Evolutionary conservation across 2,888 invertebrate genomes (phyloP).

Genomic region (Boloria euphrosyne): DNA sequence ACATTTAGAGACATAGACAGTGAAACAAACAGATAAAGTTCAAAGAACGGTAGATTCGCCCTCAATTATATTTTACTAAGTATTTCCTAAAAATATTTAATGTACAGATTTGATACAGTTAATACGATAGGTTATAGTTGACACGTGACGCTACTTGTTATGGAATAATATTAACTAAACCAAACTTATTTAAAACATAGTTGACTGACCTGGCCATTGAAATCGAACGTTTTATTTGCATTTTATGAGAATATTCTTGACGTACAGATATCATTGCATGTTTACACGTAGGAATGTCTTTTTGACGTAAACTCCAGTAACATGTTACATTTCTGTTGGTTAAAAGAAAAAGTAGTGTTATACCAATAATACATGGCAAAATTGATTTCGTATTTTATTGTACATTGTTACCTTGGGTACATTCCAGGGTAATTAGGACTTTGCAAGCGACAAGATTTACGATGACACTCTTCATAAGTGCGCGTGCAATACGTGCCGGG

Average conservation of each 20-base stretch:
- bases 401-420: constrained; percentile 80
- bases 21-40: no score
- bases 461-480: constrained; percentile 92
- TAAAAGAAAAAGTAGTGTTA: neutral
- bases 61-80: no score
- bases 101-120: no score
- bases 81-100: no score
- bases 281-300: constrained; percentile 93
- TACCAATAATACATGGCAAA: neutral
- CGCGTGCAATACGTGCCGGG: constrained; percentile 92
- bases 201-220: constrained; percentile 83
- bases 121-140: no score
- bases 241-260: constrained; percentile 88
- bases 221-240: constrained; percentile 86
- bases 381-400: neutral
- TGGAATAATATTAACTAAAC: no score
- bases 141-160: no score
- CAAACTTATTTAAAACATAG: neutral
- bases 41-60: no score
- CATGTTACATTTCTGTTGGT: constrained; percentile 91
- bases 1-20: no score
- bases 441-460: constrained; percentile 92
- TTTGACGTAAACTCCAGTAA: constrained; percentile 92
- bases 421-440: constrained; percentile 96
- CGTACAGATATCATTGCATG: constrained; percentile 94